These are phyloP conservation scores for Ophion ventricosus DNA, from an alignment of 2,888 invertebrate genomes.

Conservation along the genomic window DNA sequence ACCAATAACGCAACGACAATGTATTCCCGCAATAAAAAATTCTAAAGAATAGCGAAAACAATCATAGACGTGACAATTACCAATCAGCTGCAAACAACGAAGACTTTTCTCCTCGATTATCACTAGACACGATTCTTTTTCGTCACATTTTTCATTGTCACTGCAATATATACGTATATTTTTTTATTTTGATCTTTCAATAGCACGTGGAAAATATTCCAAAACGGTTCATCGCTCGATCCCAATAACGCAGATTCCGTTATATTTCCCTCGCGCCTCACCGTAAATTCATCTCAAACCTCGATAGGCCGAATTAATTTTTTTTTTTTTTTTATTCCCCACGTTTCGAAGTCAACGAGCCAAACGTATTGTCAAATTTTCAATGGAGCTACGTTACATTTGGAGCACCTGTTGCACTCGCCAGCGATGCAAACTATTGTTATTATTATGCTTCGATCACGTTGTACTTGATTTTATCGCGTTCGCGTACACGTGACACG, in stretches of 20 bases:
- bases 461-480: neutral
- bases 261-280: neutral
- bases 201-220: slow-evolving; percentile 10
- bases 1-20: neutral
- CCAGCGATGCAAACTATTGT: neutral
- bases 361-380: slow-evolving; percentile 17
- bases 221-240: neutral
- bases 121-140: neutral
- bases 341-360: neutral
- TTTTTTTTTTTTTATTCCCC: slow-evolving; percentile 5
- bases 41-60: neutral
- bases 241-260: neutral
- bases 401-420: slow-evolving; percentile 66
- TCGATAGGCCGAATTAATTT: neutral
- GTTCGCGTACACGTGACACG: neutral
- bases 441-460: neutral
- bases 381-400: slow-evolving; percentile 41
- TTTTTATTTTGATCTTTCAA: neutral
- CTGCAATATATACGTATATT: neutral
- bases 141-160: slow-evolving; percentile 18
- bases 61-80: neutral
- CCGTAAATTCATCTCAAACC: neutral
- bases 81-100: neutral
- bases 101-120: neutral
- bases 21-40: too few relatives aligned